phyloP scores from a whole-genome alignment of 1,140 invertebrate genomes.

The Chymomyza costata region DNA sequence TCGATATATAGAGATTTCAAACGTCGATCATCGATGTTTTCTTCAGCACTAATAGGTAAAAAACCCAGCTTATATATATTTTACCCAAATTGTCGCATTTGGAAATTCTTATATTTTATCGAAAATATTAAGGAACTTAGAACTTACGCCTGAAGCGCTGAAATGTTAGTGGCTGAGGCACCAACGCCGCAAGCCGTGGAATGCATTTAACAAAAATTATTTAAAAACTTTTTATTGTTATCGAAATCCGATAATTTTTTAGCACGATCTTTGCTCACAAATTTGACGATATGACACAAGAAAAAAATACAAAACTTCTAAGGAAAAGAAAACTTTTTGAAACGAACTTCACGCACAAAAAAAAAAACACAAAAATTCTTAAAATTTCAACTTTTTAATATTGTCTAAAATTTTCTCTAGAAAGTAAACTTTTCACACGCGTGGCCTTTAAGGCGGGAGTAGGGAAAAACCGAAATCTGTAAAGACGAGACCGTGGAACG shows the following conservation, averaged over 20 bases:
- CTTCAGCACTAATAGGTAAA: no score
- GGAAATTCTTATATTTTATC: no score
- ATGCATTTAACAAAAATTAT: conserved; percentile 66
- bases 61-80: no score
- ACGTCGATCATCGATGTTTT: no score
- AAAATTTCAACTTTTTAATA: neutral
- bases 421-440: no score
- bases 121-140: no score
- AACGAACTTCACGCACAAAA: conserved; percentile 40
- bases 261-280: conserved; percentile 21
- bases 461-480: conserved; percentile 34
- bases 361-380: conserved; percentile 11
- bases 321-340: no score
- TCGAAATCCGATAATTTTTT: conserved; percentile 26
- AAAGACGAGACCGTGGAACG: no score
- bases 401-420: neutral
- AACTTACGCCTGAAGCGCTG: conserved; percentile 57
- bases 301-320: no score
- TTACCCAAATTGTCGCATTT: no score
- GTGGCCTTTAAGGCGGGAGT: no score
- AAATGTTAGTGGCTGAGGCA: conserved; percentile 59
- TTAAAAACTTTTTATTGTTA: conserved; percentile 37
- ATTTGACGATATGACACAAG: neutral
- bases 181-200: conserved; percentile 70
- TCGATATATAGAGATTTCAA: no score